phyloP scores from a whole-genome alignment of 2,797 vertebrate species.

The Pogoniulus pusillus region DNA sequence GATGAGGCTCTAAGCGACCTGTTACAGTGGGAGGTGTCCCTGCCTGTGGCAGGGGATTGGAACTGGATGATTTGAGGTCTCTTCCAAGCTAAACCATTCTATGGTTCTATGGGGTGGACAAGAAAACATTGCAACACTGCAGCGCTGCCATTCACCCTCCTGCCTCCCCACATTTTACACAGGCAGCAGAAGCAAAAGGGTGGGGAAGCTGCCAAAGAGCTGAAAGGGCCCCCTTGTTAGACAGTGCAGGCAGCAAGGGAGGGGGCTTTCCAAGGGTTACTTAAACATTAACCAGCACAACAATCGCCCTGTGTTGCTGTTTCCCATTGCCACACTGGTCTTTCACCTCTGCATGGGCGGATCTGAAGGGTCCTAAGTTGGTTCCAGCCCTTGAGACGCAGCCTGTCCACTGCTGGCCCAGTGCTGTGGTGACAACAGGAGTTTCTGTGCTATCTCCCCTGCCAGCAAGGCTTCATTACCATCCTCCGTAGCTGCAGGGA shows the following conservation, averaged over 20 bases:
- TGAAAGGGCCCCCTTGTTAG: background rate
- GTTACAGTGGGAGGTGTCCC: too few species aligned
- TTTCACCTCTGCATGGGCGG: background rate
- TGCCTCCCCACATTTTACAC: background rate
- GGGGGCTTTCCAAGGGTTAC: background rate
- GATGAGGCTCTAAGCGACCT: too few species aligned
- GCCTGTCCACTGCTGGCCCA: background rate
- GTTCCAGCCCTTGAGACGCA: background rate
- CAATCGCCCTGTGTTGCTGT: background rate
- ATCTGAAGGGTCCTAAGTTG: background rate
- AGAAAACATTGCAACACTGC: background rate
- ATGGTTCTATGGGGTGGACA: background rate
- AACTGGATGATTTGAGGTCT: too few species aligned
- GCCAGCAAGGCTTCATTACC: background rate
- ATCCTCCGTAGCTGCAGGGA: background rate
- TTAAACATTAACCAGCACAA: constrained; percentile 41
- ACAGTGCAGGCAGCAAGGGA: background rate
- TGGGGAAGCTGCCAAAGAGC: background rate
- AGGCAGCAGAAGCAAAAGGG: background rate
- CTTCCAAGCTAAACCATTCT: too few species aligned
- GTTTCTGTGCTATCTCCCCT: background rate
- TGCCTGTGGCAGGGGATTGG: too few species aligned
- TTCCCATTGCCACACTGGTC: background rate
- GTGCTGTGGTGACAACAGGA: accelerated
- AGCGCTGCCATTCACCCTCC: background rate